Base-by-base conservation (phyloP, 1,140 invertebrate genomes). In the Sminthurinus signatus region DNA sequence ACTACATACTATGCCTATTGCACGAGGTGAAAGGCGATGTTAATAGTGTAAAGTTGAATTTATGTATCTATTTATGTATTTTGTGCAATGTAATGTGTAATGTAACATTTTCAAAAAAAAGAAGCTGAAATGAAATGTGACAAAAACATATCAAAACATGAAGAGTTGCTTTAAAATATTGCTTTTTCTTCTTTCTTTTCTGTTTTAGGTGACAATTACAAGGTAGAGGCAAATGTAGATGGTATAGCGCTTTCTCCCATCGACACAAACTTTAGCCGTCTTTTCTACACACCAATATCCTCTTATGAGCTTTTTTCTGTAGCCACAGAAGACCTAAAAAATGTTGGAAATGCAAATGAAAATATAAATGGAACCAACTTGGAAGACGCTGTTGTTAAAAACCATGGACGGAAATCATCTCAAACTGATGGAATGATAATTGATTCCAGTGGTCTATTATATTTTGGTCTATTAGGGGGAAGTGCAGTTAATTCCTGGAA, bases 201-300 rank as follows among this genome's bases (percentile, higher is more conserved):
- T 21, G 15, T 59, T 43, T 12, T 23, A 63, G 61, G 42, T n/a
- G 19, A 28, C 8, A 29, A 36, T 19, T 63, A 63, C 43, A 42
- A 51, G 3, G 27, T 57, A 23, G 15, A 46, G 2, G 25, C 42
- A 25, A 42, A 28, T 23, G 36, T 63, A 8, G 50, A 63, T 46
- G 61, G 61, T 8, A 56, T 63, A 23, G 52, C 85, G 0, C 83
- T 88, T 65, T 88, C 88, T 0, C 81, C 85, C 0, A 81, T 81
- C 48, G 77, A 82, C 23, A 82, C 17, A 69, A 79, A 2, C 78
- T 83, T 56, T 76, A 84, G 52, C 76, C 32, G 75, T 8, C 67
- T 91, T 0, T 91, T 88, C 74, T 91, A 85, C 77, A 88, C 90
- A 74, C 88, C 89, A 0, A 76, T 91, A 60, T 88, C 88, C n/a